Conservation (phyloP, 2,113 vertebrate genomes). For the Psilopsiagon aurifrons region DNA sequence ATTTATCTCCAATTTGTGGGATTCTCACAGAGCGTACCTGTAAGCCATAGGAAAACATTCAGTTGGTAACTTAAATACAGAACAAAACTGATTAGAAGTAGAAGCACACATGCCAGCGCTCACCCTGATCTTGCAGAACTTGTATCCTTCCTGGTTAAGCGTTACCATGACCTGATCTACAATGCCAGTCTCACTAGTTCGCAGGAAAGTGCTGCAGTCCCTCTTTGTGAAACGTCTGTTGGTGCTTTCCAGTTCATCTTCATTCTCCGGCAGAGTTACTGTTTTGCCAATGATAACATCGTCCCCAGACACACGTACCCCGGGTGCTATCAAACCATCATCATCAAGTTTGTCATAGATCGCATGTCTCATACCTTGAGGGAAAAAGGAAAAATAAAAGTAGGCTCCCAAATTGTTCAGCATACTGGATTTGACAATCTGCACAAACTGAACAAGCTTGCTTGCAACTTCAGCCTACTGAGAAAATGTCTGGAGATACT, state of each 20-base stretch:
- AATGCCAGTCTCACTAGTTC: conserved; percentile 96
- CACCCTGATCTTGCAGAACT: conserved; percentile 99
- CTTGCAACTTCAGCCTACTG: neutral
- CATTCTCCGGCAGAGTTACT: conserved; percentile 93
- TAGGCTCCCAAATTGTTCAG: neutral
- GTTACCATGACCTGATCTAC: conserved; percentile 99
- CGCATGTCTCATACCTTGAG: conserved; percentile 93
- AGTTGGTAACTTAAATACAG: neutral
- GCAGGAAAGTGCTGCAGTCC: conserved; percentile 95
- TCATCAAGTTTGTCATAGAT: conserved; percentile 99
- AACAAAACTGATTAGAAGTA: neutral
- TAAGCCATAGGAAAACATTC: conserved; percentile 18
- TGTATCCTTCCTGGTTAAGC: conserved; percentile 98
- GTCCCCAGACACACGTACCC: conserved; percentile 96
- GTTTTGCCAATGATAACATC: conserved; percentile 99
- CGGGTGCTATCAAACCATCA: conserved; percentile 94
- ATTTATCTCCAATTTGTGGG: conserved; percentile 98
- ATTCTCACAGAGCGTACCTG: conserved; percentile 97
- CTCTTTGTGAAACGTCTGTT: conserved; percentile 95
- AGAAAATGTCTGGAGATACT: neutral
- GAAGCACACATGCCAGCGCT: neutral
- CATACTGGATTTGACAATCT: neutral
- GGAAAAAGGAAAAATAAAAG: neutral
- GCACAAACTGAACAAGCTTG: neutral
- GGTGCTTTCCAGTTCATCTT: conserved; percentile 93